Conservation (phyloP, 2,113 vertebrate species). For the Tachycineta bicolor region DNA sequence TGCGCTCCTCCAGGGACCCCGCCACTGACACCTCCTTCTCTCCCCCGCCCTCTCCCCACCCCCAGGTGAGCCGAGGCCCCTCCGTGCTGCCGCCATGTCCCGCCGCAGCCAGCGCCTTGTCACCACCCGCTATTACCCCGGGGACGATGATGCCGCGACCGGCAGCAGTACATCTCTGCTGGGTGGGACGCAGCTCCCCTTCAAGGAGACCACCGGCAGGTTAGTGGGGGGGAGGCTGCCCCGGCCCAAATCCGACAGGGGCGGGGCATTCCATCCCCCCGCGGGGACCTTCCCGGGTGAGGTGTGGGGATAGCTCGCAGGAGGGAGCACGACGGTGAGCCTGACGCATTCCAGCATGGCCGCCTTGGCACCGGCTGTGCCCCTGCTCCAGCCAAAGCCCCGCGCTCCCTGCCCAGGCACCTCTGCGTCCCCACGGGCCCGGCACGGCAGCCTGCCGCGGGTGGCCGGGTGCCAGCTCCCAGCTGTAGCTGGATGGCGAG, state of each 20-base stretch:
- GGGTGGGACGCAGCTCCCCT: conserved; percentile 54
- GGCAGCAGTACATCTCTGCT: conserved; percentile 67
- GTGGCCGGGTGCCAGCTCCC: neutral
- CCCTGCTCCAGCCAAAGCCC: neutral
- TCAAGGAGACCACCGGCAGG: conserved; percentile 66
- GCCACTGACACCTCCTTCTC: neutral
- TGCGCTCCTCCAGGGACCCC: neutral
- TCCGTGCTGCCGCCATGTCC: conserved; percentile 59
- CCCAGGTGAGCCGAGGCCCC: neutral
- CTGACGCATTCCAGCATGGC: neutral
- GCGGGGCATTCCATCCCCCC: fast-evolving
- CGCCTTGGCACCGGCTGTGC: neutral
- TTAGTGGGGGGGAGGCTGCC: neutral
- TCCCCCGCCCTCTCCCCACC: neutral
- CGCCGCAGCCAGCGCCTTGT: conserved; percentile 83
- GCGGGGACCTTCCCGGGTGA: neutral
- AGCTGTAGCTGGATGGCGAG: neutral
- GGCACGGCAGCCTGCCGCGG: neutral
- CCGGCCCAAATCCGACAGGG: neutral
- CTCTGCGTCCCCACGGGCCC: neutral
- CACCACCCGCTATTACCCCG: conserved; percentile 78
- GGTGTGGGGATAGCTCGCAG: fast-evolving
- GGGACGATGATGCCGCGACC: conserved; percentile 79
- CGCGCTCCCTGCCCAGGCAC: neutral
- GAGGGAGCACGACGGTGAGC: fast-evolving